phyloP scores from a whole-genome alignment of 2,113 vertebrate genomes.

The Onychostruthus taczanowskii region DNA sequence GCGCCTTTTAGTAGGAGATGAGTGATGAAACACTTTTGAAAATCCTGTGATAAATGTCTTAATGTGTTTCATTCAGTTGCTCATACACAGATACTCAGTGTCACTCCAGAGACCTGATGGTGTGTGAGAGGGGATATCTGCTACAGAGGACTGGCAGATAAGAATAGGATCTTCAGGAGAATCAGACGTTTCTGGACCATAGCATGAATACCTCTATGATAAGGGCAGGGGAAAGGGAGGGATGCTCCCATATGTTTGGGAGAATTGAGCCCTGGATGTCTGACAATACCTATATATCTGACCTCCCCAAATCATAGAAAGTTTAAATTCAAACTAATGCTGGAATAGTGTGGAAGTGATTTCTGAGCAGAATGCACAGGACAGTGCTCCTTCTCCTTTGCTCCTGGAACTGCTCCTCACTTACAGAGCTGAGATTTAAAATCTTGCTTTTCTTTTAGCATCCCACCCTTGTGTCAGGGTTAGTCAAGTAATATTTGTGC shows the following conservation, averaged over 20 bases:
- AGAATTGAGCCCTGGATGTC: background rate
- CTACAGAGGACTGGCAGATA: background rate
- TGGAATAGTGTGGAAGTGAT: background rate
- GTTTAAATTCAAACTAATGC: background rate
- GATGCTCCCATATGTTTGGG: background rate
- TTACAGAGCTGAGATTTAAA: background rate
- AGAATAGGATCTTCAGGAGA: background rate
- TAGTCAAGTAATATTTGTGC: background rate
- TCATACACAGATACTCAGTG: background rate
- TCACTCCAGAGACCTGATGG: background rate
- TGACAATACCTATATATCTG: background rate
- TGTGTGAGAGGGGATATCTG: background rate
- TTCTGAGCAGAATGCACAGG: background rate
- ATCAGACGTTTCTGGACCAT: background rate
- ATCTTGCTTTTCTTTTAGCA: background rate
- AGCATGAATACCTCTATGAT: background rate
- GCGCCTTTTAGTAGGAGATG: background rate
- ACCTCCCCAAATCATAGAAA: background rate
- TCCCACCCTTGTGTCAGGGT: background rate
- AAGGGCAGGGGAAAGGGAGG: fast-evolving
- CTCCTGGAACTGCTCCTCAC: background rate
- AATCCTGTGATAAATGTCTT: background rate
- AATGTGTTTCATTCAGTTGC: background rate
- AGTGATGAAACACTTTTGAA: background rate
- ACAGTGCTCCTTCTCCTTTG: background rate